Evolutionary conservation across 2,888 invertebrate genomes (phyloP).

Genomic region (Epistrophella euchroma): DNA sequence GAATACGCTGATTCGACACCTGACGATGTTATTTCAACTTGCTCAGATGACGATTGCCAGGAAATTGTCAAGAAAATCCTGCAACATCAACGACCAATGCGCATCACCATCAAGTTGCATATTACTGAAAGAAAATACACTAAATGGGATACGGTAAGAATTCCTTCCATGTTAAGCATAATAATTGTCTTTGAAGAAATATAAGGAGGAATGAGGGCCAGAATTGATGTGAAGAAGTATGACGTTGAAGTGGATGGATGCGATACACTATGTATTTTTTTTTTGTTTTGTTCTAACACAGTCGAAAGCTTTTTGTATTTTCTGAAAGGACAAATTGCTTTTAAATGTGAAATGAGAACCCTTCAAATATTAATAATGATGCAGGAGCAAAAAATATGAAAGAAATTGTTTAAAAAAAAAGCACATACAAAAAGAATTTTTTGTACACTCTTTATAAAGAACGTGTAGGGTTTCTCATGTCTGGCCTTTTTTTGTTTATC

Average conservation of each 20-base stretch:
- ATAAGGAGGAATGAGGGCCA: neutral
- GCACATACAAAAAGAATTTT: neutral
- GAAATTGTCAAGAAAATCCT: conserved; percentile 87
- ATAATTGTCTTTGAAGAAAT: neutral
- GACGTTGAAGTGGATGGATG: conserved; percentile 11
- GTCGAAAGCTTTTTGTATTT: conserved; percentile 8
- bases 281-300: neutral
- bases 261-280: neutral
- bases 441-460: neutral
- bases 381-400: neutral
- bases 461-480: neutral
- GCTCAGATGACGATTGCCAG: conserved; percentile 83
- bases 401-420: neutral
- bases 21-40: conserved; percentile 81
- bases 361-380: neutral
- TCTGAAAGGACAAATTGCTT: conserved; percentile 10
- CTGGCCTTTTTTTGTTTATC: neutral
- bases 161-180: neutral
- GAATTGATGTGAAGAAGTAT: conserved; percentile 41
- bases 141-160: conserved; percentile 92
- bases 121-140: conserved; percentile 91
- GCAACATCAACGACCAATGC: conserved; percentile 88
- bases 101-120: conserved; percentile 90
- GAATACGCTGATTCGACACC: conserved; percentile 79
- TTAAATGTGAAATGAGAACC: conserved; percentile 1